These are phyloP conservation scores for Argyresthia albistria DNA, from an alignment of 2,888 invertebrate genomes.

Conservation along the genomic window DNA sequence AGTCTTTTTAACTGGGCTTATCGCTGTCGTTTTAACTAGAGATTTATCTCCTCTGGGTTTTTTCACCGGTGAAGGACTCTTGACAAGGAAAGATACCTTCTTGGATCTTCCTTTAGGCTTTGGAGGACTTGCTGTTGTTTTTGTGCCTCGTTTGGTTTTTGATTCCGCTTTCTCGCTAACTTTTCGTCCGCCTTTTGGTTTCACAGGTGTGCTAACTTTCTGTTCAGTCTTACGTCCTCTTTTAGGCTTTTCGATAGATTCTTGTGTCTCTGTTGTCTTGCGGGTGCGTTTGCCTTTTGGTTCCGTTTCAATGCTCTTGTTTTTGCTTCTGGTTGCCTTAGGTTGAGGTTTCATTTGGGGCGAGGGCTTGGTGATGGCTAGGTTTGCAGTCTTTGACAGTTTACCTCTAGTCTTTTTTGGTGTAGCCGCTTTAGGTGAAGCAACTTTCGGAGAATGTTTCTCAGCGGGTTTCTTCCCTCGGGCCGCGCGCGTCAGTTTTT, in stretches of 20 bases:
- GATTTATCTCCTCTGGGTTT: slow-evolving; percentile 1
- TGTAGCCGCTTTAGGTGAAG: slow-evolving; percentile 10
- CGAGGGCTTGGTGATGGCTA: slow-evolving; percentile 28
- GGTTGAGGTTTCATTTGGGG: slow-evolving; percentile 26
- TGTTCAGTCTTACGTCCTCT: neutral
- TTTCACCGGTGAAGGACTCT: too few species aligned
- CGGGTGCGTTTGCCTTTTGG: neutral
- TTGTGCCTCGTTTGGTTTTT: neutral
- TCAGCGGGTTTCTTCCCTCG: neutral
- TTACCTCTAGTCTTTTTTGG: slow-evolving; percentile 26
- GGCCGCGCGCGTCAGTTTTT: neutral
- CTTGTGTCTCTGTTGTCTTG: neutral
- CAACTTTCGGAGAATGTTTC: neutral
- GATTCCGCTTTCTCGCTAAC: slow-evolving; percentile 6
- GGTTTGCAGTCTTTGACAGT: slow-evolving; percentile 10
- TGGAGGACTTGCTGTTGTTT: too few species aligned
- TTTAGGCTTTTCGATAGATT: neutral
- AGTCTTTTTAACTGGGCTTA: slow-evolving; percentile 16
- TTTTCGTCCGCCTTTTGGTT: slow-evolving; percentile 17
- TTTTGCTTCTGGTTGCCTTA: slow-evolving; percentile 8
- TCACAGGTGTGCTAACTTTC: neutral
- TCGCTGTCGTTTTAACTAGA: slow-evolving; percentile 16
- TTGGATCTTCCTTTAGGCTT: too few species aligned
- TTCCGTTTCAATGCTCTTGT: neutral
- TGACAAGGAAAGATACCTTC: too few species aligned